A percentile compares a stretch with the other conserved stretches of the same genome.
Evolutionary conservation across 1,140 invertebrate species (phyloP).

Genomic region (Tetramorium alpestre): DNA sequence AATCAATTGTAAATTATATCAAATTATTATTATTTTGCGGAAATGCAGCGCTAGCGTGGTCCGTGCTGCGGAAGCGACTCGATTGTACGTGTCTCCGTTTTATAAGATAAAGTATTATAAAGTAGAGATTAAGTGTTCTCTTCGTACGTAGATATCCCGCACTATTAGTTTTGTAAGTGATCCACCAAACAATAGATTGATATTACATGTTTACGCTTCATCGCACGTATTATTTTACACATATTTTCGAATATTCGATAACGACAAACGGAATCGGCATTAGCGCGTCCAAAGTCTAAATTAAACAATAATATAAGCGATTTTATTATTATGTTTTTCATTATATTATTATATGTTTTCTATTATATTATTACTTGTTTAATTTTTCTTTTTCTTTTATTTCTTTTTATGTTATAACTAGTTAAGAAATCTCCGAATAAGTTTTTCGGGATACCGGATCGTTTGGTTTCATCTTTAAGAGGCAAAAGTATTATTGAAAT

Average conservation of each 20-base stretch:
- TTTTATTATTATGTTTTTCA: neutral
- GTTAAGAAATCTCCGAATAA: conserved; percentile 83
- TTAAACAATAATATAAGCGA: neutral
- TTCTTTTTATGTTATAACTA: conserved; percentile 77
- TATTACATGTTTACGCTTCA: conserved; percentile 47
- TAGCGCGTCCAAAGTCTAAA: neutral
- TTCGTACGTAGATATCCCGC: conserved; percentile 72
- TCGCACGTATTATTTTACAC: conserved; percentile 29
- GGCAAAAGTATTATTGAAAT: conserved; percentile 86
- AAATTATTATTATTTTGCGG: conserved; percentile 51
- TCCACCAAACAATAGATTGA: conserved; percentile 54
- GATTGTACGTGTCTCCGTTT: conserved; percentile 91
- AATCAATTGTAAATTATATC: conserved; percentile 22
- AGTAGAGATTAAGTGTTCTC: conserved; percentile 74
- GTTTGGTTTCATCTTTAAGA: conserved; percentile 85
- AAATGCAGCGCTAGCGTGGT: conserved; percentile 94
- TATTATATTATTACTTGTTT: conserved; percentile 24
- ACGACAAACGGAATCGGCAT: neutral
- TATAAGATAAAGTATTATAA: conserved; percentile 71
- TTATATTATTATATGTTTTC: conserved; percentile 20
- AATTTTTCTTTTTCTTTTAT: conserved; percentile 33
- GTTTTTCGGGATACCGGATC: conserved; percentile 84
- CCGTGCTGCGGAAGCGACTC: conserved; percentile 94
- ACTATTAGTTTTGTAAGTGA: conserved; percentile 74
- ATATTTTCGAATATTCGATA: neutral